A percentile compares a stretch with the other conserved stretches of the same genome.
Conservation (phyloP, 1,140 invertebrate genomes). For the Drosophila pectinifera region DNA sequence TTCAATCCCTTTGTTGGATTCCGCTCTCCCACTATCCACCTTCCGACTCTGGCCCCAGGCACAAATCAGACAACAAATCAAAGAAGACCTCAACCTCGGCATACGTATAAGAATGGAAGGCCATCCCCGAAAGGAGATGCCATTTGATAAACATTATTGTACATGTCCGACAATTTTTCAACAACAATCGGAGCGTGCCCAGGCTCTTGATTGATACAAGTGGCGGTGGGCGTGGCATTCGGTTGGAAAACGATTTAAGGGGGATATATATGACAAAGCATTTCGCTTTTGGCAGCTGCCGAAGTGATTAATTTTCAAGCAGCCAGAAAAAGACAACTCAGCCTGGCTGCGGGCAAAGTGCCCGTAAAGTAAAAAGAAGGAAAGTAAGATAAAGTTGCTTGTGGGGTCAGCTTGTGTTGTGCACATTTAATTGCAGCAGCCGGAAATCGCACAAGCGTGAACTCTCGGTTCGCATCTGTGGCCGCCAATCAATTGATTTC, state of each 20-base stretch:
- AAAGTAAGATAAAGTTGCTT: constrained; percentile 7
- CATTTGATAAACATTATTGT: constrained; percentile 81
- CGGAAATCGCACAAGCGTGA: constrained; percentile 40
- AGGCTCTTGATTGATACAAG: constrained; percentile 74
- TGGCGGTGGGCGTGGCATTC: constrained; percentile 11
- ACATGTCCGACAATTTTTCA: constrained; percentile 82
- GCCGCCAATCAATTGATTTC: constrained; percentile 49
- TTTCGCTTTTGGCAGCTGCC: constrained; percentile 69
- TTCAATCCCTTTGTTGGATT: constrained; percentile 8
- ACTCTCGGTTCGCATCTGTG: constrained; percentile 28
- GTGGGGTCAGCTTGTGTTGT: constrained; percentile 3
- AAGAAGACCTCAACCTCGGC: neutral
- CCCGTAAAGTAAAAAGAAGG: neutral
- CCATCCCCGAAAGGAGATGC: constrained; percentile 53
- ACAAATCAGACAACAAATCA: constrained; percentile 20
- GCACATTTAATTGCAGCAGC: constrained; percentile 45
- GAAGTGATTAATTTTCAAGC: constrained; percentile 73
- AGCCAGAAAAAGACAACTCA: constrained; percentile 16
- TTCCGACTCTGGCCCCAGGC: neutral
- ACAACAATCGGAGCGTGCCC: constrained; percentile 71
- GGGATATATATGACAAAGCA: constrained; percentile 73
- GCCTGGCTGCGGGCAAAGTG: neutral
- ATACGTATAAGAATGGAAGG: neutral
- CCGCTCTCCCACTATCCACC: constrained; percentile 5
- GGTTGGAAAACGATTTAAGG: constrained; percentile 55